Percentiles rank a stretch among this genome's conserved stretches.
These are phyloP conservation scores for Hephaestus fuliginosus DNA, from an alignment of 2,797 vertebrate species.

Conservation along the genomic window DNA sequence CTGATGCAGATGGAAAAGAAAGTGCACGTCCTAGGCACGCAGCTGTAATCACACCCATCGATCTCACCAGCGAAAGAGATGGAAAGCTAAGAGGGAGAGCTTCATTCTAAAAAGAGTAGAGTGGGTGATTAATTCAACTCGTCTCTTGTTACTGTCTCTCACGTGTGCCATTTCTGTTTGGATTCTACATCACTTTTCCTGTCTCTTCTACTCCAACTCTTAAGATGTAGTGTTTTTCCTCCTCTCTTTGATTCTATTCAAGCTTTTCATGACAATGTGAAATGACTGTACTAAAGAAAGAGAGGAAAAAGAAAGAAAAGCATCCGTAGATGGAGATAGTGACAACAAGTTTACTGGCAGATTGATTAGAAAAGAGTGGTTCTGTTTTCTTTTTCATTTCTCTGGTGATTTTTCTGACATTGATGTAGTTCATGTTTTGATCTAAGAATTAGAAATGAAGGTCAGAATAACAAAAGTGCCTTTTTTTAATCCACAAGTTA, in stretches of 20 bases:
- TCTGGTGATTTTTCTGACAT: neutral
- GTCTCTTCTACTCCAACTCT: neutral
- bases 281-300: slow-evolving; percentile 23
- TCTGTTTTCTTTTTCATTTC: neutral
- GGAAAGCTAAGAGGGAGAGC: slow-evolving; percentile 42
- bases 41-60: slow-evolving; percentile 71
- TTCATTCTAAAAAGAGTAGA: slow-evolving; percentile 55
- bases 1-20: slow-evolving; percentile 68
- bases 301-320: slow-evolving; percentile 17
- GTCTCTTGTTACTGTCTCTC: slow-evolving; percentile 39
- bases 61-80: slow-evolving; percentile 54
- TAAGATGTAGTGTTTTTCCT: slow-evolving; percentile 4
- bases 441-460: slow-evolving; percentile 2
- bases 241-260: slow-evolving; percentile 7
- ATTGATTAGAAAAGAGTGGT: slow-evolving; percentile 6
- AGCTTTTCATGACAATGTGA: slow-evolving; percentile 25
- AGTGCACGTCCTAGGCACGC: slow-evolving; percentile 57
- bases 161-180: slow-evolving; percentile 34
- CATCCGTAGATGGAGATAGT: slow-evolving; percentile 9
- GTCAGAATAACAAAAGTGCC: neutral
- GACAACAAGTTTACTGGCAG: slow-evolving; percentile 4
- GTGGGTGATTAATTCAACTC: slow-evolving; percentile 72
- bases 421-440: slow-evolving; percentile 17
- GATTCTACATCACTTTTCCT: slow-evolving; percentile 14
- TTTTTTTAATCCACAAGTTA: neutral